Base-by-base conservation (phyloP, 2,113 vertebrate genomes). In the Phasianus colchicus region DNA sequence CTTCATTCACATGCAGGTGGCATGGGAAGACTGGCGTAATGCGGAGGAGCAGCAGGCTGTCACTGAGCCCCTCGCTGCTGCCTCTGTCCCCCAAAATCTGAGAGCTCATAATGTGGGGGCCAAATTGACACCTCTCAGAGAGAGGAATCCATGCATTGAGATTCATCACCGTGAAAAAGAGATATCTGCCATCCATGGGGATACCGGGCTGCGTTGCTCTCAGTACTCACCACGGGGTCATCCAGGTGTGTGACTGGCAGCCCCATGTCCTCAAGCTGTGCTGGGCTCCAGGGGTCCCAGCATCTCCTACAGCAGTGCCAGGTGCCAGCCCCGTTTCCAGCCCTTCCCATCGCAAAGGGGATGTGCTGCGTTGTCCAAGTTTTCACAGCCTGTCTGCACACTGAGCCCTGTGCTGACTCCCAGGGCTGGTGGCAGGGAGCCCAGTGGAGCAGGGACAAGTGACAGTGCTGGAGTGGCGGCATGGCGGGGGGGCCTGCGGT, bases 241-340 rank as follows among this genome's bases (percentile, higher is more conserved):
- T 40, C 58, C 21, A 13, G 64, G 45, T 12, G 50, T 0, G 1
- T 16, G 55, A 5, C 36, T n/a, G 40, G 54, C 57, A 71, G 27
- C 11, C 30, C 32, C n/a, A n/a, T 15, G 36, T 13, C 29, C 16
- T 14, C 0, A 0, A 20, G 20, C 1, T 0, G 2, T 30, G 30
- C 12, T 10, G 67, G 57, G 52, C 3, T 88, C 57, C 50, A 34
- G 6, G 1, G 0, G 32, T 11, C 19, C 30, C 34, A 0, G 30
- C 9, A 25, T 17, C 22, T 27, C 60, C 22, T 27, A 6, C 34
- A 63, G 60, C 22, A 4, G 34, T 16, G 34, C 22, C 60, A 25
- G 22, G 9, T 32, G 63, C 42, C 80, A 40, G 61, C 17, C 18
- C 66, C 0, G 0, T 12, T 57, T 57, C 45, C 57, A 36, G 76